Evolutionary conservation across 1,140 invertebrate genomes (phyloP).

Genomic region (Latrodectus geometricus): DNA sequence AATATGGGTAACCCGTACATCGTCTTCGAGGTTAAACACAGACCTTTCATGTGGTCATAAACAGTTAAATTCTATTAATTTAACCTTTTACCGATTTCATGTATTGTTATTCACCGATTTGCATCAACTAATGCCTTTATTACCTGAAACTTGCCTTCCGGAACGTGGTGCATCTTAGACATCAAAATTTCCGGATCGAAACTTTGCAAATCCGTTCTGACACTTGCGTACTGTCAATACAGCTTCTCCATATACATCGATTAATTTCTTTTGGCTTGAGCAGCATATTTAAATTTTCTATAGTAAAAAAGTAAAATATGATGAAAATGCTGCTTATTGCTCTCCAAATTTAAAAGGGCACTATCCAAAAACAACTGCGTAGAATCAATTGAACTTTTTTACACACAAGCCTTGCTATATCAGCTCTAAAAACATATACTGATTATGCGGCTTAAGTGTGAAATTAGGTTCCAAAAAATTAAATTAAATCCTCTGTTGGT

Average conservation of each 20-base stretch:
- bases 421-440: neutral
- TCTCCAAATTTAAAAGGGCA: neutral
- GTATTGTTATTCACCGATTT: neutral
- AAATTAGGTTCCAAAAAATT: neutral
- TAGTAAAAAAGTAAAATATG: neutral
- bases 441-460: neutral
- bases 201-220: neutral
- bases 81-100: neutral
- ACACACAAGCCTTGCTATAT: neutral
- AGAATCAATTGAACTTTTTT: neutral
- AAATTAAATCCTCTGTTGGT: neutral
- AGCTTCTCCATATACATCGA: neutral
- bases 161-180: neutral
- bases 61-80: neutral
- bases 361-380: neutral
- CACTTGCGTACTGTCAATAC: neutral
- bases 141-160: neutral
- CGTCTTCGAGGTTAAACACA: neutral
- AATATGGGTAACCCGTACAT: neutral
- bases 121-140: neutral
- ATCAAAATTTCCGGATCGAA: neutral
- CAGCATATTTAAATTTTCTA: neutral
- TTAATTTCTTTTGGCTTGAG: neutral
- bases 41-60: neutral
- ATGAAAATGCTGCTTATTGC: neutral